Conservation (phyloP, 2,888 invertebrate genomes). For the Barypeithes pellucidus region DNA sequence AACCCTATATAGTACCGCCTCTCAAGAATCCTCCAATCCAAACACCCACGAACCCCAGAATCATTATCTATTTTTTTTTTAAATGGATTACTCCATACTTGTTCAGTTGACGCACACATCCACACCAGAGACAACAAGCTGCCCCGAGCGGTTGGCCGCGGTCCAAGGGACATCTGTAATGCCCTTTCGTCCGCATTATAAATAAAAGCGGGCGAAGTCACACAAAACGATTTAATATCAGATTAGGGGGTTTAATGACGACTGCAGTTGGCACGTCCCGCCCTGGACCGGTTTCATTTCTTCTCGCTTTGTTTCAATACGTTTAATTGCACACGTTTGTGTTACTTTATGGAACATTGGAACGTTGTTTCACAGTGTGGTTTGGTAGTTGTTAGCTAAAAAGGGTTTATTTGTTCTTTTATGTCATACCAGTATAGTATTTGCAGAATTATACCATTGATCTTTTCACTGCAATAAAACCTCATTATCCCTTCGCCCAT, state of each 20-base stretch:
- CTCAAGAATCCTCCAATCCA: too few species aligned
- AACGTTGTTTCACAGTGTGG: too few species aligned
- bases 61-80: too few species aligned
- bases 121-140: conserved; percentile 2
- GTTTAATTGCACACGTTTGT: background rate
- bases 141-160: conserved; percentile 30
- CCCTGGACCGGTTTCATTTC: conserved; percentile 5
- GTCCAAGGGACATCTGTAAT: conserved; percentile 42
- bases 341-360: background rate
- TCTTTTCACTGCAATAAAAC: too few species aligned
- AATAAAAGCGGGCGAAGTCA: conserved; percentile 43
- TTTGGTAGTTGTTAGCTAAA: too few species aligned
- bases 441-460: too few species aligned
- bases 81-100: background rate
- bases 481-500: too few species aligned
- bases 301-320: background rate
- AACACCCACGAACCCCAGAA: too few species aligned
- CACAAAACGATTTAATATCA: conserved; percentile 48
- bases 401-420: too few species aligned
- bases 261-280: conserved; percentile 24
- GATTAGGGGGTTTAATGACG: conserved; percentile 47
- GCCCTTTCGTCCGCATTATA: conserved; percentile 36
- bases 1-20: too few species aligned
- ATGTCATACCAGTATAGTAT: too few species aligned
- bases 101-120: conserved; percentile 35